These are phyloP conservation scores for Danio kyathit DNA, from an alignment of 2,797 vertebrate genomes.

Conservation along the genomic window DNA sequence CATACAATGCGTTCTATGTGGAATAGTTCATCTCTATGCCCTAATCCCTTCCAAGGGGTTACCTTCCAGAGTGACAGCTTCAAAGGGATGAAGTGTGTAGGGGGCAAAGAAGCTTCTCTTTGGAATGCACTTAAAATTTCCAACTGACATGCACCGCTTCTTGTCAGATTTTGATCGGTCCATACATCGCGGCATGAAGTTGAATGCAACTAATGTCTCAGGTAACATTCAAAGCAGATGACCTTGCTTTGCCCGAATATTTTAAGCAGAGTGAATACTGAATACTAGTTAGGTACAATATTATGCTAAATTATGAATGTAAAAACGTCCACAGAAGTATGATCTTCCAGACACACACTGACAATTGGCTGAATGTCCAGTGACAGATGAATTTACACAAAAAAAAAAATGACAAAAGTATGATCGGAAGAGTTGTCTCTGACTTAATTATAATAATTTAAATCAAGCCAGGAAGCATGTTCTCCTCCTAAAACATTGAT, in stretches of 20 bases:
- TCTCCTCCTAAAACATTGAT: slow-evolving; percentile 32
- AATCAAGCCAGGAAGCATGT: neutral
- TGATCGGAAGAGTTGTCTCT: neutral
- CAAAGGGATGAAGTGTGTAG: no score
- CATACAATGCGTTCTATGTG: no score
- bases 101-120: no score
- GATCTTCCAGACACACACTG: neutral
- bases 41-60: no score
- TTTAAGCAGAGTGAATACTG: neutral
- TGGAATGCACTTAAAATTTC: no score
- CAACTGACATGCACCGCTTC: no score
- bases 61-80: no score
- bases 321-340: neutral
- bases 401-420: neutral
- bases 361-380: neutral
- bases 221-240: neutral
- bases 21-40: no score
- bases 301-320: neutral
- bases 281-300: neutral
- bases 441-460: neutral
- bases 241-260: neutral
- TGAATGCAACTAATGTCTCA: no score
- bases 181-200: no score
- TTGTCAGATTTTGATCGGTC: no score
- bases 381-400: neutral